A percentile compares a stretch with the other conserved stretches of the same genome.
These are phyloP conservation scores for Cheilosia grossa DNA, from an alignment of 2,888 invertebrate genomes.

Conservation along the genomic window DNA sequence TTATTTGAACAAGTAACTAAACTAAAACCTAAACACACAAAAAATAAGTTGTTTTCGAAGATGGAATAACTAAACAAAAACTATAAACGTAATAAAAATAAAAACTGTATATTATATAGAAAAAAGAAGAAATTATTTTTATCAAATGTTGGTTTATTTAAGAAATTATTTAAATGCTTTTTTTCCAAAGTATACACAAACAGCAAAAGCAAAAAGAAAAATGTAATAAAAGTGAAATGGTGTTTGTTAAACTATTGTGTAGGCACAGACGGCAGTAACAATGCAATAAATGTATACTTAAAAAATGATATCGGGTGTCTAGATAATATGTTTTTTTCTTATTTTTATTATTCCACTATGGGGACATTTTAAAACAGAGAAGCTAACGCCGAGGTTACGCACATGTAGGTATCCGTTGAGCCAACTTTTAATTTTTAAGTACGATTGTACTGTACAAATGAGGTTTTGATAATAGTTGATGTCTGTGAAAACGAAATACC, in stretches of 20 bases:
- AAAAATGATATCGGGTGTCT: conserved; percentile 62
- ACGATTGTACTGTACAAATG: no score
- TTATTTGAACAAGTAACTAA: conserved; percentile 17
- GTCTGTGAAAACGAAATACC: no score
- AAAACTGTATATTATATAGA: conserved; percentile 14
- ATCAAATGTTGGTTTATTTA: conserved; percentile 61
- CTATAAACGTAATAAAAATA: conserved; percentile 24
- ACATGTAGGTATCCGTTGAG: no score
- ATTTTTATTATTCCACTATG: not conserved
- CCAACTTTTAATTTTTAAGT: no score
- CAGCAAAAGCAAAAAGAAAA: conserved; percentile 30
- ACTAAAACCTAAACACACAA: conserved; percentile 13
- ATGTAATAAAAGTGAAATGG: conserved; percentile 47
- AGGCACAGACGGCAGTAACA: conserved; percentile 79
- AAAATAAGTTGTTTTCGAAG: conserved; percentile 35
- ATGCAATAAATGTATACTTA: conserved; percentile 83
- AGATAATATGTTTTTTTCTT: not conserved
- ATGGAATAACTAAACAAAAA: conserved; percentile 15
- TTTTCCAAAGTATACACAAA: conserved; percentile 68
- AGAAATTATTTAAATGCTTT: conserved; percentile 67
- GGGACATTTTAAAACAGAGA: no score
- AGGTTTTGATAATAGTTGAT: no score
- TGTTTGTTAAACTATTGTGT: conserved; percentile 80
- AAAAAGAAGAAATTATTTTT: conserved; percentile 51
- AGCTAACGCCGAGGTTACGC: no score